Conservation (phyloP, 2,113 vertebrate genomes). For the Aptenodytes patagonicus region DNA sequence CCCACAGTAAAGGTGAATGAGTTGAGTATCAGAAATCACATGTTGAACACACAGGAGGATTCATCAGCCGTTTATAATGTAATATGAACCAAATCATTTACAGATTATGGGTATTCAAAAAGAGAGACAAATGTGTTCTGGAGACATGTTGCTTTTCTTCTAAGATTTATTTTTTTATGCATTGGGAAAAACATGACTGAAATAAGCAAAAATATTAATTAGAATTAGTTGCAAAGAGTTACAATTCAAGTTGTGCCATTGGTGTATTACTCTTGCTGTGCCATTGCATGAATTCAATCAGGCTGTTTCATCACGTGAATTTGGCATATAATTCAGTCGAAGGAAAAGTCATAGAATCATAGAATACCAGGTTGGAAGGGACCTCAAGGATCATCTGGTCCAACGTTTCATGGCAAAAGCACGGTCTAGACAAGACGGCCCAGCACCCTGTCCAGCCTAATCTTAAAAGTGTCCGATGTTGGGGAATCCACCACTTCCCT, state of each 20-base stretch:
- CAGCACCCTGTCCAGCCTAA: no score
- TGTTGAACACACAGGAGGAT: neutral
- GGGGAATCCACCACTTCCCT: no score
- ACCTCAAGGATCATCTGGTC: no score
- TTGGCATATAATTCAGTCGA: neutral
- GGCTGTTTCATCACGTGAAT: neutral
- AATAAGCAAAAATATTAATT: neutral
- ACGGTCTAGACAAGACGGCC: no score
- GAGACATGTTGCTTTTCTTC: neutral
- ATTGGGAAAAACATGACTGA: neutral
- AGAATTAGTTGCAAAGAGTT: neutral
- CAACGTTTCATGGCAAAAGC: no score
- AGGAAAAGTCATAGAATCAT: neutral
- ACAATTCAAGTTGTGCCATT: neutral
- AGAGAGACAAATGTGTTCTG: neutral
- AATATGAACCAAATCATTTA: no score
- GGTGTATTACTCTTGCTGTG: neutral
- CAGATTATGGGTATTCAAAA: neutral
- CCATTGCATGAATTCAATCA: neutral
- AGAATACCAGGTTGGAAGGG: no score
- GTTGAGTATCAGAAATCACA: neutral
- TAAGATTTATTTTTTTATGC: neutral
- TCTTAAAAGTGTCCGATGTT: no score
- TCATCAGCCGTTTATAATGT: neutral
- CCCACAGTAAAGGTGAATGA: neutral